Percentiles rank a stretch among this genome's conserved stretches.
These are phyloP conservation scores for Pogonocherus hispidulus DNA, from an alignment of 2,888 invertebrate genomes.

Conservation along the genomic window DNA sequence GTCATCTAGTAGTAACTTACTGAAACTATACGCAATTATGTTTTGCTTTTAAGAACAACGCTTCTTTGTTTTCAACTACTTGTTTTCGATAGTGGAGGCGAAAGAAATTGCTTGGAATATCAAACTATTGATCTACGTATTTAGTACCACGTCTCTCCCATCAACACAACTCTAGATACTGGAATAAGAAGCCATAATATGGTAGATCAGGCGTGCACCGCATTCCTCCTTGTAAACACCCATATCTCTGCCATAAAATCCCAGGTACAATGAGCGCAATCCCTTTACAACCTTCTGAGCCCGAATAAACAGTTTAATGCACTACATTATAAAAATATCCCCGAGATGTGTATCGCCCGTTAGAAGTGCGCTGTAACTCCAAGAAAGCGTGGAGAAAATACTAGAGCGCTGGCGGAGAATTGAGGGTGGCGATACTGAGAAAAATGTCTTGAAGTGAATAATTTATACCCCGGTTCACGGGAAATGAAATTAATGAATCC, in stretches of 20 bases:
- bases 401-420: constrained; percentile 45
- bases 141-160: background rate
- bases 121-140: background rate
- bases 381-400: no score
- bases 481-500: no score
- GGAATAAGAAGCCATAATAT: background rate
- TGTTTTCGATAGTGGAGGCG: no score
- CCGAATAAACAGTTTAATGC: constrained; percentile 36
- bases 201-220: background rate
- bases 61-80: no score
- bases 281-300: constrained; percentile 19
- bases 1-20: no score
- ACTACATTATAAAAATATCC: constrained; percentile 43
- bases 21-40: no score
- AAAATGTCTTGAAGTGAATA: background rate
- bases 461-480: no score
- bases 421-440: constrained; percentile 34
- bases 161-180: background rate
- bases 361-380: constrained; percentile 38
- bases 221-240: background rate
- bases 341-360: constrained; percentile 38
- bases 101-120: no score
- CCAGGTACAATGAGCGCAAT: background rate
- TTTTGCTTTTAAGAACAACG: no score
- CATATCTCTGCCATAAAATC: constrained; percentile 4